A percentile compares a stretch with the other conserved stretches of the same genome.
Evolutionary conservation across 2,797 vertebrate species (phyloP).

Genomic region (Ficedula albicollis): DNA sequence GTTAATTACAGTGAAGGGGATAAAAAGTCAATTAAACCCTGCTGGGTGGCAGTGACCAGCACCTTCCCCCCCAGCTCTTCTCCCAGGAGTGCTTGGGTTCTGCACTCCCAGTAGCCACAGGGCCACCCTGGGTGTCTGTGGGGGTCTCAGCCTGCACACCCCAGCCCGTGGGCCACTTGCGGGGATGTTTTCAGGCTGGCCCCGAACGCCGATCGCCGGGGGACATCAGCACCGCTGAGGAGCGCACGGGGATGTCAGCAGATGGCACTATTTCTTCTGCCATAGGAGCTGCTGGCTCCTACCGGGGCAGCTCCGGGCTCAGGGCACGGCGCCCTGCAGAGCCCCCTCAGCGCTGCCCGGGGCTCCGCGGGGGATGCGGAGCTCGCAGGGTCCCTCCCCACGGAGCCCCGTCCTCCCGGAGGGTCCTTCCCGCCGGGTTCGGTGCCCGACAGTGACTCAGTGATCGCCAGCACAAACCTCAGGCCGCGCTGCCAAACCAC

Average conservation of each 20-base stretch:
- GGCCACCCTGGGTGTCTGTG: not conserved
- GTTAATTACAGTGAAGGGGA: not conserved
- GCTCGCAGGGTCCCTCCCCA: not conserved
- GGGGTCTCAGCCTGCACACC: not conserved
- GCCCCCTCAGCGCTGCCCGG: rapidly evolving
- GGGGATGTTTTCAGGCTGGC: not conserved
- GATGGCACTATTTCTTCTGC: slow-evolving; percentile 63
- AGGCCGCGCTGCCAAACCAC: not conserved
- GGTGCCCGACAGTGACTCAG: rapidly evolving
- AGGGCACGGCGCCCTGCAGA: not conserved
- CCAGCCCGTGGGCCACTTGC: not conserved
- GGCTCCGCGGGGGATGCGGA: rapidly evolving
- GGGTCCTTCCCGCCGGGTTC: not conserved
- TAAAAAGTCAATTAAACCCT: not conserved
- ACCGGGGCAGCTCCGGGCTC: not conserved
- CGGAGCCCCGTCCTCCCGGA: not conserved
- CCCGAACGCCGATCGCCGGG: rapidly evolving
- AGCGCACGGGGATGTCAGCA: slow-evolving; percentile 30
- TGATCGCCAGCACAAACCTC: not conserved
- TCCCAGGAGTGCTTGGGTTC: rapidly evolving
- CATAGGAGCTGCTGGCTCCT: not conserved
- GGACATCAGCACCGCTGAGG: not conserved
- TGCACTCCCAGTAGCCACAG: rapidly evolving
- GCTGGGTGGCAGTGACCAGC: not conserved
- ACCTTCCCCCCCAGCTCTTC: not conserved